Evolutionary conservation across 2,113 vertebrate species (phyloP).

Genomic region (Pachycephala philippinensis): DNA sequence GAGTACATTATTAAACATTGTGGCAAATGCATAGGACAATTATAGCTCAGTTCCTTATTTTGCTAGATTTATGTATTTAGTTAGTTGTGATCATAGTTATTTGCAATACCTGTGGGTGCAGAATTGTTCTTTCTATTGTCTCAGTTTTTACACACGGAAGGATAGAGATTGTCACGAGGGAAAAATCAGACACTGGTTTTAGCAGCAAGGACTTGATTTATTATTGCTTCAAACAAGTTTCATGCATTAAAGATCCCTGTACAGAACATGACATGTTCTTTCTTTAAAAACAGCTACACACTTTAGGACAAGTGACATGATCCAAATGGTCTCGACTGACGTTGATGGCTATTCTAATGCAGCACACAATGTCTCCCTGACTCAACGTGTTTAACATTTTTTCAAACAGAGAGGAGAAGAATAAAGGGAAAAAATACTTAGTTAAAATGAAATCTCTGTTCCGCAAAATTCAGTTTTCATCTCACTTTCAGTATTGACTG

Average conservation of each 20-base stretch:
- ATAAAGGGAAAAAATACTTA: neutral
- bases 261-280: constrained; percentile 67
- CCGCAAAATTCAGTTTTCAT: constrained; percentile 10
- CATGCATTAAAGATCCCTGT: constrained; percentile 69
- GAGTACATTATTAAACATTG: constrained; percentile 8
- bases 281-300: constrained; percentile 65
- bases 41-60: constrained; percentile 18
- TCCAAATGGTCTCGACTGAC: constrained; percentile 63
- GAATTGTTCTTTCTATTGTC: constrained; percentile 3
- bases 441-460: neutral
- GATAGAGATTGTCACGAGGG: constrained; percentile 17
- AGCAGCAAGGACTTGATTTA: constrained; percentile 67
- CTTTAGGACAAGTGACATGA: constrained; percentile 68
- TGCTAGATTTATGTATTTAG: constrained; percentile 35
- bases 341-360: constrained; percentile 68
- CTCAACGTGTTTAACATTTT: constrained; percentile 10
- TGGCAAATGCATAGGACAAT: constrained; percentile 1
- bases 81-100: constrained; percentile 20
- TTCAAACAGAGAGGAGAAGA: constrained; percentile 4
- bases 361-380: constrained; percentile 37
- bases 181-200: constrained; percentile 59
- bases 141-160: neutral
- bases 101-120: neutral
- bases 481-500: neutral
- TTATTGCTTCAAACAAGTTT: constrained; percentile 71